Evolutionary conservation across 1,140 invertebrate species (phyloP).

Genomic region (Formica selysi): DNA sequence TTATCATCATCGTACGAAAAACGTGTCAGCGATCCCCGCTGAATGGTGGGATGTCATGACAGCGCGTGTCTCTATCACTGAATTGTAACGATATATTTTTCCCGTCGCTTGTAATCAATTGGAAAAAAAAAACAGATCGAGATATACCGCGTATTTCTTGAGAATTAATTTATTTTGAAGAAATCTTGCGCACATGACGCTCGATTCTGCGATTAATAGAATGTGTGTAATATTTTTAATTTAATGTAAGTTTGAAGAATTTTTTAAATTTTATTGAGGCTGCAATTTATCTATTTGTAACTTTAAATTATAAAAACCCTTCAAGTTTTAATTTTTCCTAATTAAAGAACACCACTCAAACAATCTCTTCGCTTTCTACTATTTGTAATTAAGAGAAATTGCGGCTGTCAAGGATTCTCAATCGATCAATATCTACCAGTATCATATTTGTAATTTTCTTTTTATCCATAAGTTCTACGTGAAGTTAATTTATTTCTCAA

Average conservation of each 20-base stretch:
- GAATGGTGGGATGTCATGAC: constrained; percentile 9
- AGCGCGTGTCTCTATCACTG: background rate
- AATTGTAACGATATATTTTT: background rate
- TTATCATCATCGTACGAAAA: constrained; percentile 56
- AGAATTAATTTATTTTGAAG: no score
- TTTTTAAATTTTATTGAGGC: no score
- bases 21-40: constrained; percentile 4
- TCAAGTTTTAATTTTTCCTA: background rate
- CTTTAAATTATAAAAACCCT: background rate
- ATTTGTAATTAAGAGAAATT: background rate
- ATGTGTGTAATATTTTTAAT: no score
- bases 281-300: no score
- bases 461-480: background rate
- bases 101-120: no score
- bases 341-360: background rate
- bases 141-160: no score
- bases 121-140: no score
- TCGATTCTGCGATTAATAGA: no score
- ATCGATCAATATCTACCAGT: no score
- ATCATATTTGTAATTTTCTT: background rate
- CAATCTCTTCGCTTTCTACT: background rate
- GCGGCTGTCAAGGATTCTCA: background rate
- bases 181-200: no score
- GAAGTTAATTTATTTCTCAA: background rate
- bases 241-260: no score